phyloP scores from a whole-genome alignment of 2,797 vertebrate genomes.

The Liparis tanakae region DNA sequence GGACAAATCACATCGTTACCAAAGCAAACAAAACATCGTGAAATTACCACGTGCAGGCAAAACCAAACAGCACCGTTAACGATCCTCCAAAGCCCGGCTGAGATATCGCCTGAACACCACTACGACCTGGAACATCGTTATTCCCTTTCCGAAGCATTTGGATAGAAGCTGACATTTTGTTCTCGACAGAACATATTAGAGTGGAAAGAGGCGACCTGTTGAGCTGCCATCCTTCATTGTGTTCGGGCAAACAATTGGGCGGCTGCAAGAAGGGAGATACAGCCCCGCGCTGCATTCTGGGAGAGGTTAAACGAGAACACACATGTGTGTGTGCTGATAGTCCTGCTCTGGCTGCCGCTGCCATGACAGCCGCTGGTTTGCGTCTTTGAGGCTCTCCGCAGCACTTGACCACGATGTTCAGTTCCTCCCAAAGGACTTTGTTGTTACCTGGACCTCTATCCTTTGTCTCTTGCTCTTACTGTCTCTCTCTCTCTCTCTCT shows the following conservation, averaged over 20 bases:
- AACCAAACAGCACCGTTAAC: not conserved
- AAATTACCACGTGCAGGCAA: not conserved
- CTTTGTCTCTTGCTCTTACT: slow-evolving; percentile 25
- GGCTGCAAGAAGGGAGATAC: slow-evolving; percentile 56
- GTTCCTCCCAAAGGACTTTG: slow-evolving; percentile 55
- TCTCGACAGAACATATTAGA: slow-evolving; percentile 2
- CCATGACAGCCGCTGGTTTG: slow-evolving; percentile 50
- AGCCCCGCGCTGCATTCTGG: slow-evolving; percentile 31
- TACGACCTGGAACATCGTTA: slow-evolving; percentile 1
- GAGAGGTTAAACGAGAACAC: slow-evolving; percentile 60
- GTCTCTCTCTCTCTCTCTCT: slow-evolving; percentile 6
- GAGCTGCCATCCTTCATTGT: slow-evolving; percentile 48
- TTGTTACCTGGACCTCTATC: slow-evolving; percentile 47
- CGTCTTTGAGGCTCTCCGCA: slow-evolving; percentile 50
- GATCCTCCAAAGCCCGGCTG: not conserved
- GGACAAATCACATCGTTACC: not conserved
- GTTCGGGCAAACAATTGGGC: slow-evolving; percentile 31
- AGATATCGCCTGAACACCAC: slow-evolving; percentile 10
- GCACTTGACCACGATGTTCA: slow-evolving; percentile 62
- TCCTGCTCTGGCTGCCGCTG: slow-evolving; percentile 35
- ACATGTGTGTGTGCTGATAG: slow-evolving; percentile 59
- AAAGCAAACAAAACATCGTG: not conserved
- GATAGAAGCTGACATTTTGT: slow-evolving; percentile 18
- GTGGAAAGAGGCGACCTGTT: slow-evolving; percentile 28
- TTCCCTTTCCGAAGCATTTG: not conserved